Conservation (phyloP, 2,888 invertebrate species). For the Ophion slaviceki region DNA sequence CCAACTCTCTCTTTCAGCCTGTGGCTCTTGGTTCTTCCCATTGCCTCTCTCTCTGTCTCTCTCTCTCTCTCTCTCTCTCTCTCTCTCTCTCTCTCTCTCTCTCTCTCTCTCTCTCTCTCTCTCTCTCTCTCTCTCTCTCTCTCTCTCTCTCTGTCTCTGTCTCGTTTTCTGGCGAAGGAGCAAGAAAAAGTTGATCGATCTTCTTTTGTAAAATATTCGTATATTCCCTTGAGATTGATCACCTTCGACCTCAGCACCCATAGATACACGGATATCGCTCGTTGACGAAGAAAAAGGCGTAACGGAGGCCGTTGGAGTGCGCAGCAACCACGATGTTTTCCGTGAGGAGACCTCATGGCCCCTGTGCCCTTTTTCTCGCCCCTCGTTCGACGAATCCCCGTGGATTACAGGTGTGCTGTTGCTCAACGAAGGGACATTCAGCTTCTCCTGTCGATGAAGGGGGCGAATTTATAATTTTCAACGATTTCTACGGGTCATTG, state of each 20-base stretch:
- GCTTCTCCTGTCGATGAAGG: neutral
- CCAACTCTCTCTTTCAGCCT: neutral
- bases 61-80: too few relatives aligned
- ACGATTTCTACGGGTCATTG: constrained; percentile 48
- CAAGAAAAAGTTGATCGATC: constrained; percentile 59
- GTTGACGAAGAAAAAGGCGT: neutral
- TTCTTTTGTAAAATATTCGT: constrained; percentile 26
- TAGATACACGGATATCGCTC: neutral
- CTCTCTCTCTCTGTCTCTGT: neutral
- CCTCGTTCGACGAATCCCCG: constrained; percentile 37
- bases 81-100: neutral
- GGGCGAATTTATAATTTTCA: constrained; percentile 29
- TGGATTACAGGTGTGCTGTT: constrained; percentile 45
- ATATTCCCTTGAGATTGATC: constrained; percentile 54
- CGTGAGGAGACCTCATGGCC: neutral
- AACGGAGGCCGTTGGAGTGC: neutral
- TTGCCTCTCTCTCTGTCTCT: too few relatives aligned
- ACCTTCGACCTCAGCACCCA: constrained; percentile 31
- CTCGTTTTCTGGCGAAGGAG: neutral
- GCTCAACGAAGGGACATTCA: constrained; percentile 19
- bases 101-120: neutral
- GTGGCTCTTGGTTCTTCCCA: neutral
- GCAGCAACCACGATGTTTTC: neutral
- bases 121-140: too few relatives aligned
- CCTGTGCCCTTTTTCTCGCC: constrained; percentile 33